These are phyloP conservation scores for Daubentonia madagascariensis DNA, from an alignment of 2,113 vertebrate genomes.

Conservation along the genomic window DNA sequence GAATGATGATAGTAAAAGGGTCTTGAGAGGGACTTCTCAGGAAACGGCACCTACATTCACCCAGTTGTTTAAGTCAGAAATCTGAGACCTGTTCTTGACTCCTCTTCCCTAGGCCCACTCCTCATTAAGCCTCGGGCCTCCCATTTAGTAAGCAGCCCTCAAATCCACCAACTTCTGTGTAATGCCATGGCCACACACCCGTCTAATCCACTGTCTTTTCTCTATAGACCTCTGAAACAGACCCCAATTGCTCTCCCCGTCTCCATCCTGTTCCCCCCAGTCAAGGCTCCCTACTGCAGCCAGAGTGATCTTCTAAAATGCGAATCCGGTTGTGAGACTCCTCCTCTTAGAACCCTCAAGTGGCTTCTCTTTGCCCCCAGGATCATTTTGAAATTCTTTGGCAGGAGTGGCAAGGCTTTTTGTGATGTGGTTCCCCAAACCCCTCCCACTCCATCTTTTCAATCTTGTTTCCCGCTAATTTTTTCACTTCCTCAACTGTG, in stretches of 20 bases:
- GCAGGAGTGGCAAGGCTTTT: neutral
- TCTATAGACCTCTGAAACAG: neutral
- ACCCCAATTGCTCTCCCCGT: neutral
- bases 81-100: neutral
- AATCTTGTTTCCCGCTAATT: neutral
- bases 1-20: neutral
- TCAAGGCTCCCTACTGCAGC: neutral
- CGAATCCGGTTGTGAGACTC: neutral
- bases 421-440: too few species aligned
- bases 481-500: neutral
- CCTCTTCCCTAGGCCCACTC: neutral
- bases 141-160: neutral
- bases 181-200: neutral
- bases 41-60: neutral
- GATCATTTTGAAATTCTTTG: neutral
- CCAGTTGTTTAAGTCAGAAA: neutral
- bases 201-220: neutral
- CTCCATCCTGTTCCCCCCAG: neutral
- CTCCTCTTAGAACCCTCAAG: neutral
- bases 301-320: neutral
- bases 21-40: neutral
- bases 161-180: neutral
- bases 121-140: neutral
- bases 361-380: neutral
- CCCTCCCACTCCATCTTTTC: neutral